phyloP scores from a whole-genome alignment of 2,797 vertebrate species.

The Phoxinus dragarum region DNA sequence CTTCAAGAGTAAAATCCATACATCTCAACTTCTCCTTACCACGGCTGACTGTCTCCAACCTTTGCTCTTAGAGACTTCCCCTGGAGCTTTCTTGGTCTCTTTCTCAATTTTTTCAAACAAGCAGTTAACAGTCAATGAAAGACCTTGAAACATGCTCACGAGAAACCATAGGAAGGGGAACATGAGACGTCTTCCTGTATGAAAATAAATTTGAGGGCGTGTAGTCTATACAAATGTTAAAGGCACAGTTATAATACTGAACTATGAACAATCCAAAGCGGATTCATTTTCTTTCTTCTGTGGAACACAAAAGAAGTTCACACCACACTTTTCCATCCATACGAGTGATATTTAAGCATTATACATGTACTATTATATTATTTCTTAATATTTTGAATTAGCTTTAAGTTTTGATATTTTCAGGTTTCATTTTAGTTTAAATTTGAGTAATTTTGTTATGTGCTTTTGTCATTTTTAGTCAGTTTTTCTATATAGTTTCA shows the following conservation, averaged over 20 bases:
- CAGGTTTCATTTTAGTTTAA: neutral
- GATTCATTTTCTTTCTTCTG: neutral
- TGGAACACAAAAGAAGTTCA: neutral
- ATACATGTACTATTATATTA: neutral
- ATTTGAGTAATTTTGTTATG: neutral
- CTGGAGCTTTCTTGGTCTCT: conserved; percentile 13
- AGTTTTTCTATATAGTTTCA: neutral
- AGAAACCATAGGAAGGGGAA: neutral
- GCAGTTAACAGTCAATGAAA: neutral
- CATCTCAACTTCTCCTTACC: conserved; percentile 38
- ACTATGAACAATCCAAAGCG: neutral
- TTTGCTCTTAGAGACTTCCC: conserved; percentile 10
- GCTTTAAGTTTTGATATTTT: neutral
- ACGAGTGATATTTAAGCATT: neutral
- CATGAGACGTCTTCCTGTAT: neutral
- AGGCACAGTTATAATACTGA: neutral
- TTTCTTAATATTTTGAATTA: neutral
- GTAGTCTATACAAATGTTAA: neutral
- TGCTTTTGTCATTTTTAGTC: neutral
- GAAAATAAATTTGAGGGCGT: neutral
- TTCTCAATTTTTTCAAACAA: neutral
- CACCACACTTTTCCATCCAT: neutral
- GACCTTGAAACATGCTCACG: neutral
- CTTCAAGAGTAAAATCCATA: conserved; percentile 59
- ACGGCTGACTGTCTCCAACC: conserved; percentile 5